A percentile compares a stretch with the other conserved stretches of the same genome.
These are phyloP conservation scores for Cordylochernes scorpioides DNA, from an alignment of 2,888 invertebrate genomes.

Conservation along the genomic window DNA sequence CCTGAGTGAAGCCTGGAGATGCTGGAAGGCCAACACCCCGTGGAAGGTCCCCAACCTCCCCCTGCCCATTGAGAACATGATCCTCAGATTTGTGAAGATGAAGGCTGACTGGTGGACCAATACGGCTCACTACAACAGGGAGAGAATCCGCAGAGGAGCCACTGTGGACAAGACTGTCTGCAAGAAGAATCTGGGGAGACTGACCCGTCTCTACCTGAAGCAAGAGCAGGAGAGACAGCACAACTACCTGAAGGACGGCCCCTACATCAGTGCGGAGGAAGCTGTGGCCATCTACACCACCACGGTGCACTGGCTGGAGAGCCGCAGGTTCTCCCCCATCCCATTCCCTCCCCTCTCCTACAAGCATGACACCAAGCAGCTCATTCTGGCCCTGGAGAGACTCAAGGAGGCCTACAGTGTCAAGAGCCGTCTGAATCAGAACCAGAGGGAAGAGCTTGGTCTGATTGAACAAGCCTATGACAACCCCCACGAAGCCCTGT, in stretches of 20 bases:
- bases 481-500: conserved; percentile 95
- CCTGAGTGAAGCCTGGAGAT: conserved; percentile 94
- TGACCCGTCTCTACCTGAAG: conserved; percentile 84
- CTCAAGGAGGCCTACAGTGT: conserved; percentile 91
- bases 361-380: conserved; percentile 93
- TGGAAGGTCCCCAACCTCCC: conserved; percentile 99
- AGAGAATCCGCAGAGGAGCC: conserved; percentile 91
- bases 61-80: conserved; percentile 99
- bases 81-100: conserved; percentile 95
- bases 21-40: conserved; percentile 99
- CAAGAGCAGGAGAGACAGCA: conserved; percentile 95
- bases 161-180: conserved; percentile 99
- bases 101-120: conserved; percentile 99
- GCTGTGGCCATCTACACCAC: conserved; percentile 99
- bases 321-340: conserved; percentile 88
- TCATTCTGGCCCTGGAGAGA: conserved; percentile 83
- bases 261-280: conserved; percentile 96
- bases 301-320: conserved; percentile 98
- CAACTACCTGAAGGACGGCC: conserved; percentile 96
- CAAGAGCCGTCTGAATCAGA: conserved; percentile 87
- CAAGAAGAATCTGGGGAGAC: conserved; percentile 94
- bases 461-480: conserved; percentile 98
- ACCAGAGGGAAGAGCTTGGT: conserved; percentile 90
- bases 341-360: conserved; percentile 97
- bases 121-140: conserved; percentile 96